phyloP scores from a whole-genome alignment of 2,113 vertebrate species.

The Carassius auratus region DNA sequence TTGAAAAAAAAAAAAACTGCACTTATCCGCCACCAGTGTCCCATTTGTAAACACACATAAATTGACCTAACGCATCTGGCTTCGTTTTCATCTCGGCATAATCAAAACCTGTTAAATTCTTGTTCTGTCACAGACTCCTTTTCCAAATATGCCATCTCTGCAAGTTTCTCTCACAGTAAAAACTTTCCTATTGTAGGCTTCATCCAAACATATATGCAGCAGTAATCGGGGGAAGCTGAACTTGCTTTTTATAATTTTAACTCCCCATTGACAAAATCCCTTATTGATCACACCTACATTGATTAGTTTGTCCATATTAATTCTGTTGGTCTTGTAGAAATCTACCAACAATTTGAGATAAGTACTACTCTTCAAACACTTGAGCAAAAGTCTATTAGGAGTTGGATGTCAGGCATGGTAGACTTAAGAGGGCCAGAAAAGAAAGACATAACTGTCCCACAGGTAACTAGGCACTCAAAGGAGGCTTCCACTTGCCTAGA shows the following conservation, averaged over 20 bases:
- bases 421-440: background rate
- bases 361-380: background rate
- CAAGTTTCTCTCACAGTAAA: background rate
- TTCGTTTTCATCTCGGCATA: background rate
- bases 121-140: conserved; percentile 40
- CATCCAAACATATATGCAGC: background rate
- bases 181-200: background rate
- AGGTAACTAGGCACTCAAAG: background rate
- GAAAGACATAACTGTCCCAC: background rate
- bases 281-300: background rate
- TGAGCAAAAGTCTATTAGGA: background rate
- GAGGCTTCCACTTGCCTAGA: background rate
- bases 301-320: background rate
- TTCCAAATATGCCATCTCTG: conserved; percentile 17
- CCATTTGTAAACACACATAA: conserved; percentile 62
- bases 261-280: background rate
- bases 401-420: background rate
- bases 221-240: background rate
- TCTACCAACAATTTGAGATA: background rate
- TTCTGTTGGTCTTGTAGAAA: background rate
- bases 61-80: conserved; percentile 17
- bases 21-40: conserved; percentile 69
- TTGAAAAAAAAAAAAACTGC: conserved; percentile 66
- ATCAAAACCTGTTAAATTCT: conserved; percentile 18
- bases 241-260: background rate